phyloP scores from a whole-genome alignment of 2,797 vertebrate species.

The Neoniphon sammara region DNA sequence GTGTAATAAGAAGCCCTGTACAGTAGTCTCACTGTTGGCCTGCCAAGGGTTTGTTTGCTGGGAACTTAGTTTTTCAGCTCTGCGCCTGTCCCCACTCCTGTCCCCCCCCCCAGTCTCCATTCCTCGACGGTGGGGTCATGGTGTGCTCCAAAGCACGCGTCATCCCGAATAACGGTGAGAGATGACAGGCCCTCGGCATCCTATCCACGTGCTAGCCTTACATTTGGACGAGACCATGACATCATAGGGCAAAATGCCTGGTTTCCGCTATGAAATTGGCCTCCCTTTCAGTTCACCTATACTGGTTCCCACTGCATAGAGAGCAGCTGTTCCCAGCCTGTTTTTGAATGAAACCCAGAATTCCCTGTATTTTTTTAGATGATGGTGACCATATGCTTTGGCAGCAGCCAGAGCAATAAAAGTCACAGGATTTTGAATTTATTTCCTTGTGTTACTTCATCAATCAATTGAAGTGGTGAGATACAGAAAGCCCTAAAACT shows the following conservation, averaged over 20 bases:
- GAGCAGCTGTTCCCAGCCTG: conserved; percentile 71
- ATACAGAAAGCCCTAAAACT: conserved; percentile 60
- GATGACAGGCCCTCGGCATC: conserved; percentile 74
- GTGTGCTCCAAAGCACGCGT: conserved; percentile 68
- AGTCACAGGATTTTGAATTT: conserved; percentile 68
- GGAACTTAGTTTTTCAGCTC: conserved; percentile 45
- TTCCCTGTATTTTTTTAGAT: conserved; percentile 71
- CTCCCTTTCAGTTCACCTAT: conserved; percentile 63
- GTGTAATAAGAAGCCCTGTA: conserved; percentile 16
- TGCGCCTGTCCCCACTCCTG: conserved; percentile 34
- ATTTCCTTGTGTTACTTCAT: conserved; percentile 72
- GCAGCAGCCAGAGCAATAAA: conserved; percentile 69
- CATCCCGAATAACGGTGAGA: conserved; percentile 76
- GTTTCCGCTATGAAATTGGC: conserved; percentile 68
- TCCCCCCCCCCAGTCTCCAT: conserved; percentile 62
- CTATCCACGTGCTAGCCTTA: conserved; percentile 53
- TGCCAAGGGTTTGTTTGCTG: conserved; percentile 50
- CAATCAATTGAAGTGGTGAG: conserved; percentile 62
- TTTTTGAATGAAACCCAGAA: conserved; percentile 74
- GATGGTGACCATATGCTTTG: conserved; percentile 78
- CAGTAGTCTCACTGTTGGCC: conserved; percentile 29
- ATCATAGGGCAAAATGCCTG: conserved; percentile 78
- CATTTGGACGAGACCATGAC: conserved; percentile 79
- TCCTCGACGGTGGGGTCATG: conserved; percentile 76
- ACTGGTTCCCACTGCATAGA: conserved; percentile 58